These are phyloP conservation scores for Dromas ardeola DNA, from an alignment of 2,113 vertebrate genomes.

Conservation along the genomic window DNA sequence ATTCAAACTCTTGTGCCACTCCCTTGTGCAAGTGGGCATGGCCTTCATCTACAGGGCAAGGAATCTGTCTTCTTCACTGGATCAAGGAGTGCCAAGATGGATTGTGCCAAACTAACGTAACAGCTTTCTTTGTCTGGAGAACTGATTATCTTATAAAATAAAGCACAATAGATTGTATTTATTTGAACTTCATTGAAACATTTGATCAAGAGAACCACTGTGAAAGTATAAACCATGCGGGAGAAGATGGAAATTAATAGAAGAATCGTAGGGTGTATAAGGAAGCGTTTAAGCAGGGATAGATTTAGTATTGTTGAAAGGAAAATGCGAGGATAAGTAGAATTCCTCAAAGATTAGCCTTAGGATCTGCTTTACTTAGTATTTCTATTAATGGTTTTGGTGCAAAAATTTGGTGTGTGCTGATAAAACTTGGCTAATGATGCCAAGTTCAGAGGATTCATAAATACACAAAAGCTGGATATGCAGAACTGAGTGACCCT, in stretches of 20 bases:
- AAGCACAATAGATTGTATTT: background rate
- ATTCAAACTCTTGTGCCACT: background rate
- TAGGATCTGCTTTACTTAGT: constrained; percentile 18
- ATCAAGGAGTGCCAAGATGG: background rate
- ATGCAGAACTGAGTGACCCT: constrained; percentile 11
- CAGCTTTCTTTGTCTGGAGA: background rate
- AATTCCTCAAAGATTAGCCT: constrained; percentile 31
- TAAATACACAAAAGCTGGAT: constrained; percentile 22
- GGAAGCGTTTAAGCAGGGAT: background rate
- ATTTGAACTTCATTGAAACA: background rate
- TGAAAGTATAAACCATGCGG: background rate
- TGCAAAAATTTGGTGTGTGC: constrained; percentile 31
- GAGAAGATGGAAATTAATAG: background rate
- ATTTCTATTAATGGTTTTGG: constrained; percentile 36
- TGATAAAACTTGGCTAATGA: constrained; percentile 47
- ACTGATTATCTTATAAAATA: background rate
- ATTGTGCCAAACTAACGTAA: background rate
- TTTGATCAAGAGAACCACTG: background rate
- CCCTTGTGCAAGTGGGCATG: background rate
- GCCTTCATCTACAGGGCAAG: background rate
- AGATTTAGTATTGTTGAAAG: background rate
- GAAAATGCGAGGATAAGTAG: background rate
- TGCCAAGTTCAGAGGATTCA: constrained; percentile 22
- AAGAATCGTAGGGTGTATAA: background rate
- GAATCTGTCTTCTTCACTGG: background rate